phyloP scores from a whole-genome alignment of 1,140 invertebrate genomes.

The Galleria mellonella region DNA sequence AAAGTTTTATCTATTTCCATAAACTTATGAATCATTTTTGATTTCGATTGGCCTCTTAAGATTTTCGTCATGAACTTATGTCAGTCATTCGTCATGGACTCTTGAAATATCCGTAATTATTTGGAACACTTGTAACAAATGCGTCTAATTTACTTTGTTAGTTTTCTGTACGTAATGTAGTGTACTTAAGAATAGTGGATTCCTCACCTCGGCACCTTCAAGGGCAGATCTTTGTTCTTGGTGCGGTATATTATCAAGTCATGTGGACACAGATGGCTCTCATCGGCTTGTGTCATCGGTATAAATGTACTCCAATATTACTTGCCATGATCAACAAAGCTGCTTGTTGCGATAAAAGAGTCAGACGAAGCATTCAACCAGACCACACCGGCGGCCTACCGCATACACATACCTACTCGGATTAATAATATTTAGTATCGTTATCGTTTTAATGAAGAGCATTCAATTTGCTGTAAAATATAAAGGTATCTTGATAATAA shows the following conservation, averaged over 20 bases:
- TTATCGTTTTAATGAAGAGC: no score
- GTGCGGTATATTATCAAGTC: conserved; percentile 43
- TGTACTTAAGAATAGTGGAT: conserved; percentile 11
- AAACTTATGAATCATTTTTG: background rate
- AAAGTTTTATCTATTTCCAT: background rate
- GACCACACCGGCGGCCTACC: conserved; percentile 54
- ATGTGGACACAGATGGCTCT: conserved; percentile 67
- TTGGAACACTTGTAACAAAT: conserved; percentile 24
- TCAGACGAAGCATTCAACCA: conserved; percentile 38
- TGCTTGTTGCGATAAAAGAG: conserved; percentile 51
- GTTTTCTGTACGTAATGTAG: conserved; percentile 10
- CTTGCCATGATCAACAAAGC: conserved; percentile 54
- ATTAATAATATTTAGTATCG: no score
- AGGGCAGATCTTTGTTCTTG: conserved; percentile 58
- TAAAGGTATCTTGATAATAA: no score
- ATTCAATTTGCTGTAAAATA: no score
- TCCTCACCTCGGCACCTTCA: conserved; percentile 32
- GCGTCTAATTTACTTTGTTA: conserved; percentile 34
- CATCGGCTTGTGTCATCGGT: conserved; percentile 67
- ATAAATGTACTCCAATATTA: conserved; percentile 64
- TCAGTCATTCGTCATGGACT: conserved; percentile 7
- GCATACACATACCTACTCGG: no score
- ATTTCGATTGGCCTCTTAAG: background rate
- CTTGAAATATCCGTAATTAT: conserved; percentile 20
- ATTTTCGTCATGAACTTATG: no score